phyloP scores from a whole-genome alignment of 2,888 invertebrate genomes.

The Caenorhabditis sp. region DNA sequence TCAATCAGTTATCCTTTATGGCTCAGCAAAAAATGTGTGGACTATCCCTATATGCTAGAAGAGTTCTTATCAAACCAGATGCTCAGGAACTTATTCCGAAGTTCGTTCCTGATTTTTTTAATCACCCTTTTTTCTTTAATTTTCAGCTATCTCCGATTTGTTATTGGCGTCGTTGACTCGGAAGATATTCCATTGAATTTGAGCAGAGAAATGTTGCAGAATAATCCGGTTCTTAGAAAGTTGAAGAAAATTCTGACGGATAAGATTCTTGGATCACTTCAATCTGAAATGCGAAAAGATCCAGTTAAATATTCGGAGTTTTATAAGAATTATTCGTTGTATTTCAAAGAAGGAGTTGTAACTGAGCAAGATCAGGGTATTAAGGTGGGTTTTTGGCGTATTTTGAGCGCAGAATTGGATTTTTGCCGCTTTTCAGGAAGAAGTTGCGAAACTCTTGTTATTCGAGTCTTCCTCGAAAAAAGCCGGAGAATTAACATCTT shows the following conservation, averaged over 20 bases:
- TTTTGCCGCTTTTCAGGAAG: conserved; percentile 83
- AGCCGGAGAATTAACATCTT: conserved; percentile 73
- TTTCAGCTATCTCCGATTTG: conserved; percentile 85
- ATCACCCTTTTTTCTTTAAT: conserved; percentile 76
- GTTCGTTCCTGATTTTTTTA: conserved; percentile 11
- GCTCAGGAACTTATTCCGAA: conserved; percentile 65
- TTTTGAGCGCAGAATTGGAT: too few species aligned
- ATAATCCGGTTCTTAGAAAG: conserved; percentile 88
- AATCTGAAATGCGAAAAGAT: conserved; percentile 81
- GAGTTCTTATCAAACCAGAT: conserved; percentile 81
- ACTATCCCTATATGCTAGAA: conserved; percentile 85
- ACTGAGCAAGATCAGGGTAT: conserved; percentile 82
- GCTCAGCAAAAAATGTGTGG: conserved; percentile 82
- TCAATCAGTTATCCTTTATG: conserved; percentile 87
- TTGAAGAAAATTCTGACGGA: conserved; percentile 84
- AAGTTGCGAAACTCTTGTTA: conserved; percentile 85
- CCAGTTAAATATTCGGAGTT: conserved; percentile 83
- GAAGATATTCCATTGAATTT: conserved; percentile 97
- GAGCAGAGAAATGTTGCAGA: conserved; percentile 92
- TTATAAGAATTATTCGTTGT: conserved; percentile 89
- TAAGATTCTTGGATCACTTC: conserved; percentile 74
- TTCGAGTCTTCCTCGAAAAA: conserved; percentile 85
- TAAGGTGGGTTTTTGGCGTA: conserved; percentile 77
- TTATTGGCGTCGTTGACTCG: conserved; percentile 95
- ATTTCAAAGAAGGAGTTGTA: conserved; percentile 93